A percentile compares a stretch with the other conserved stretches of the same genome.
Conservation (phyloP, 2,888 invertebrate species). For the Lycaena phlaeas region DNA sequence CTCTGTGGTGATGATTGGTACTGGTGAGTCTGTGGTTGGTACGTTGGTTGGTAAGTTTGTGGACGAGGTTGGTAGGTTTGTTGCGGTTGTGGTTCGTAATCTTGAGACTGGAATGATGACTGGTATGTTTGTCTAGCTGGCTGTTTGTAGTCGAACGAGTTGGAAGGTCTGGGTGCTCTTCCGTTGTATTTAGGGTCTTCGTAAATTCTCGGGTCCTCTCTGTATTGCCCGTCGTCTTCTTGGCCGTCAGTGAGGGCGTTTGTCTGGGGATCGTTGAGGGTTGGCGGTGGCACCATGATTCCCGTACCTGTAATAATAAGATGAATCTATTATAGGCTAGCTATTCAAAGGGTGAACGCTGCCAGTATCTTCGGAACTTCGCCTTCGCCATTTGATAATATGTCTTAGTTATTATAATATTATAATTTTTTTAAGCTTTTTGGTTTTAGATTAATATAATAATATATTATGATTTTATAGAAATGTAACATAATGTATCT, state of each 20-base stretch:
- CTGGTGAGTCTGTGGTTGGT: constrained; percentile 24
- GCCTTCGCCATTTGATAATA: too few relatives aligned
- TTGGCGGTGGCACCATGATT: constrained; percentile 89
- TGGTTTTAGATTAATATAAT: too few relatives aligned
- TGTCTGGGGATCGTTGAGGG: constrained; percentile 66
- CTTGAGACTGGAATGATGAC: constrained; percentile 23
- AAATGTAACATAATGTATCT: too few relatives aligned
- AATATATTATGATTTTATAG: too few relatives aligned
- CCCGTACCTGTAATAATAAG: constrained; percentile 70
- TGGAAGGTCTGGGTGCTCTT: constrained; percentile 31
- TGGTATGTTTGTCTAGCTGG: constrained; percentile 27
- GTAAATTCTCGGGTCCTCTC: constrained; percentile 87
- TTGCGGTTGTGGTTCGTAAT: constrained; percentile 23
- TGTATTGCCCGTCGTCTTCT: constrained; percentile 89
- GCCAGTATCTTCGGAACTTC: too few relatives aligned
- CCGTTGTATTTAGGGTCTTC: constrained; percentile 78
- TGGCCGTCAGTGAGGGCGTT: constrained; percentile 75
- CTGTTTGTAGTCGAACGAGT: constrained; percentile 35
- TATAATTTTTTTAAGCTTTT: too few relatives aligned
- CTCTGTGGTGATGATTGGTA: constrained; percentile 29
- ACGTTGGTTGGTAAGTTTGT: constrained; percentile 25
- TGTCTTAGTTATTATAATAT: too few relatives aligned
- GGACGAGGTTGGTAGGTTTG: constrained; percentile 21
- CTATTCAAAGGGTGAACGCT: too few relatives aligned
- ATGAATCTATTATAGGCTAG: too few relatives aligned